Base-by-base conservation (phyloP, 2,888 invertebrate genomes). In the Eupeodes luniger region DNA sequence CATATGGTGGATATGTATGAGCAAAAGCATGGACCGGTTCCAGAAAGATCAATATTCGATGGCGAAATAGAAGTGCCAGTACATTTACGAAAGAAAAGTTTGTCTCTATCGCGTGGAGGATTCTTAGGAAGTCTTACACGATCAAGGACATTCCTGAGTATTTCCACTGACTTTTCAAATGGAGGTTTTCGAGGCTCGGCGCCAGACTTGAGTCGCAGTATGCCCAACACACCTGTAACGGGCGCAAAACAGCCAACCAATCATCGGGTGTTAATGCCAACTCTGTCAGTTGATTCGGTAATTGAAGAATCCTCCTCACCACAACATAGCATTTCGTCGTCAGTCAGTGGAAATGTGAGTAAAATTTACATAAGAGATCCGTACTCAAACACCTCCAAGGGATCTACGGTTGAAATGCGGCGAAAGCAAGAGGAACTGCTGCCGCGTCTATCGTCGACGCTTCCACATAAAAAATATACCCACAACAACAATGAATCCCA, bases 51-150 rank as follows among this genome's bases (percentile, higher is more conserved):
- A 61, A 90, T 90, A 75, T 91, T 92, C 19, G 92, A 92, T 74
- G 92, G 92, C 76, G 93, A 93, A 88, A 92, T 93, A 82, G 91
- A 92, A 85, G 91, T 94, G 85, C 93, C 94, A 1, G 76, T 90
- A 19, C 92, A 93, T 55, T 89, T 94, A 81, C 92, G 92, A 47
- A 90, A 91, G 72, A 86, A 91, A 49, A 92, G 92, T 1, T 66
- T 66, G 27, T 79, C 92, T 4, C 78, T 93, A 89, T 91, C 92
- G 5, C 92, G 92, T 66, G 92, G 93, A 74, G 92, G 92, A 11
- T 94, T 95, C 90, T 94, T 95, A 10, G 95, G 95, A 11, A 94
- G 94, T 5, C 90, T 95, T 61, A 94, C 95, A 0, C 92, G 95
- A 0, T 95, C 95, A 0, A 93, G 95, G 16, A 95, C 95, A 0